These are phyloP conservation scores for Apaloderma vittatum DNA, from an alignment of 2,113 vertebrate genomes.

Conservation along the genomic window DNA sequence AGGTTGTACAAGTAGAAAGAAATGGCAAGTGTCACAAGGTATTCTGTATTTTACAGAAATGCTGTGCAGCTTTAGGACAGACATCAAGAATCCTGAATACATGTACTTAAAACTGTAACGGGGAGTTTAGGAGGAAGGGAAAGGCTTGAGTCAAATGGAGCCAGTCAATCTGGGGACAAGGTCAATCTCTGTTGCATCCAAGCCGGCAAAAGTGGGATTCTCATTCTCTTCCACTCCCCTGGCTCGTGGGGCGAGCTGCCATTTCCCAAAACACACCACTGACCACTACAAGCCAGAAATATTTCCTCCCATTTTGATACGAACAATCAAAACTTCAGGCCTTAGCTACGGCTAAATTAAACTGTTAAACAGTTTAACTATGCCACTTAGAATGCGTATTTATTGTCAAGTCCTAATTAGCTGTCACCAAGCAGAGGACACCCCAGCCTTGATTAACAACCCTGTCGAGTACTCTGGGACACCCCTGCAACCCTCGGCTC, in stretches of 20 bases:
- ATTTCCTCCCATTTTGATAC: not conserved
- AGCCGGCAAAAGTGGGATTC: not conserved
- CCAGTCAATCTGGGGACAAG: not conserved
- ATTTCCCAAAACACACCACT: not conserved
- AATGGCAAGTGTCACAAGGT: slow-evolving; percentile 60
- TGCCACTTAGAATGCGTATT: not conserved
- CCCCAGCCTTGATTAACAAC: not conserved
- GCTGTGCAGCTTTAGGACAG: slow-evolving; percentile 39
- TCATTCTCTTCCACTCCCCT: not conserved
- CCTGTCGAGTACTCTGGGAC: not conserved
- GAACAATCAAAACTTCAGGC: not conserved
- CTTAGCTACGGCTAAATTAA: not conserved
- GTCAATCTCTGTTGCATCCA: not conserved
- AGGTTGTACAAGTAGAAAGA: slow-evolving; percentile 33
- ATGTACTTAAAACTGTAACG: not conserved
- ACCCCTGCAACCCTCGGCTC: not conserved
- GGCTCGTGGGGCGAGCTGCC: not conserved
- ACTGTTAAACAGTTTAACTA: not conserved
- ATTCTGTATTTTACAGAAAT: slow-evolving; percentile 19
- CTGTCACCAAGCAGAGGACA: not conserved
- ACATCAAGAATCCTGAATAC: slow-evolving; percentile 7
- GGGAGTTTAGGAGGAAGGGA: not conserved
- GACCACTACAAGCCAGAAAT: not conserved
- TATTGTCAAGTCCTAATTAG: not conserved
- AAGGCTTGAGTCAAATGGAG: not conserved